phyloP scores from a whole-genome alignment of 2,113 vertebrate species.

The Camelus dromedarius region DNA sequence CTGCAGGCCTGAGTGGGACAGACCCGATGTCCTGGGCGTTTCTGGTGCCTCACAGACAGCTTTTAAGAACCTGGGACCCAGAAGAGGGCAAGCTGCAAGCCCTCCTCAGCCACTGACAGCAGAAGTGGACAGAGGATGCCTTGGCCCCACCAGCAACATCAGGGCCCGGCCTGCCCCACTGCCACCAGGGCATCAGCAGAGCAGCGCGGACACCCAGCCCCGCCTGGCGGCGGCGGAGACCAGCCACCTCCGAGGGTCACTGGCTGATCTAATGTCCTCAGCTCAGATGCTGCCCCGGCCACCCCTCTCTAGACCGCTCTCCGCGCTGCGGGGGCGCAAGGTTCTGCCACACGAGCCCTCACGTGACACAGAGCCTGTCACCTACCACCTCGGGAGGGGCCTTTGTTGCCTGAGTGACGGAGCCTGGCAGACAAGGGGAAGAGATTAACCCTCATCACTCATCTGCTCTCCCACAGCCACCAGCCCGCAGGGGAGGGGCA shows the following conservation, averaged over 20 bases:
- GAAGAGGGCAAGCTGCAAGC: too few species aligned
- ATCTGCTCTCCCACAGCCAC: neutral
- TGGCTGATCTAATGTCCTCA: neutral
- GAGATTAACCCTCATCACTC: conserved; percentile 44
- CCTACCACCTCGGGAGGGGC: neutral
- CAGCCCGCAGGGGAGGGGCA: neutral
- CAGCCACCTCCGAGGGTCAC: neutral
- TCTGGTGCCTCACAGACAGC: neutral
- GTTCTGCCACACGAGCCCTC: neutral
- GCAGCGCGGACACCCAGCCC: too few species aligned
- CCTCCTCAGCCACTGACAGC: neutral
- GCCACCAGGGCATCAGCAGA: too few species aligned
- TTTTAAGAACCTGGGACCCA: neutral
- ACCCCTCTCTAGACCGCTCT: neutral
- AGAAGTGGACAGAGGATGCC: neutral
- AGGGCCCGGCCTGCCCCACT: too few species aligned
- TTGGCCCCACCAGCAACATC: neutral
- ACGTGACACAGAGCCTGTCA: conserved; percentile 33
- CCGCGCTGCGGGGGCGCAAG: neutral
- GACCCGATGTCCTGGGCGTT: neutral
- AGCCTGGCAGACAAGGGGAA: conserved; percentile 47
- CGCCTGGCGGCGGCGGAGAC: too few species aligned
- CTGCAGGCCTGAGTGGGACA: neutral
- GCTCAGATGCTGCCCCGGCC: neutral
- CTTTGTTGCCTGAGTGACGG: conserved; percentile 51